Base-by-base conservation (phyloP, 2,113 vertebrate genomes). In the Festucalex cinctus region DNA sequence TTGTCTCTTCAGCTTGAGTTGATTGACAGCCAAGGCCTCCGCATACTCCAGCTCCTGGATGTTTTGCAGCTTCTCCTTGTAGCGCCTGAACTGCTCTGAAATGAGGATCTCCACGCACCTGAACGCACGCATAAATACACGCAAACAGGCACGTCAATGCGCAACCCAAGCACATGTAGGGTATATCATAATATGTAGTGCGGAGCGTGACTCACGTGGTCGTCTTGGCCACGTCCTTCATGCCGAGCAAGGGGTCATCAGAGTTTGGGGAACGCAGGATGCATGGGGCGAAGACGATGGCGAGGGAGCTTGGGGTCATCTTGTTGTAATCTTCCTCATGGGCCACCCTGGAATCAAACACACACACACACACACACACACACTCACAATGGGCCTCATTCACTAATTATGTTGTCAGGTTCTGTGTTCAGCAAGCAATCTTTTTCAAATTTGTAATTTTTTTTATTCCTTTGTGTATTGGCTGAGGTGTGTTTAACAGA, bases 21-120 rank as follows among this genome's bases (percentile, higher is more conserved):
- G 84, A 35, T 92, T 94, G 37, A 93, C 84, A 20, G 94, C 95
- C 0, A 94, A 82, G 53, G 92, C 93, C 78, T 99, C 95, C 0
- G 93, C 96, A 0, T 92, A 91, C 79, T 99, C 97, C 84, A 99
- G 85, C 81, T 96, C 88, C 77, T 28, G 94, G 71, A 99, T 98
- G 68, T 96, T 94, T 68, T 94, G 91, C 95, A 99, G 96, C 88
- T 96, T 98, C 66, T 95, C 89, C 60, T 89, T 95, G 88, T 96
- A 99, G 58, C 91, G 93, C 75, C 93, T 91, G 70, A 95, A 89
- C 91, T 99, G 97, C 69, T 98, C 97, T 26, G 89, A 89, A 73
- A 99, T 95, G 68, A 99, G 89, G 88, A 96, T 92, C 85, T 99
- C 97, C 64, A 99, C 93, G 68, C 96, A 98, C 79, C 97, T 98